Percentiles rank a stretch among this genome's conserved stretches.
phyloP scores from a whole-genome alignment of 2,888 invertebrate species.

The Dynastes grantii region DNA sequence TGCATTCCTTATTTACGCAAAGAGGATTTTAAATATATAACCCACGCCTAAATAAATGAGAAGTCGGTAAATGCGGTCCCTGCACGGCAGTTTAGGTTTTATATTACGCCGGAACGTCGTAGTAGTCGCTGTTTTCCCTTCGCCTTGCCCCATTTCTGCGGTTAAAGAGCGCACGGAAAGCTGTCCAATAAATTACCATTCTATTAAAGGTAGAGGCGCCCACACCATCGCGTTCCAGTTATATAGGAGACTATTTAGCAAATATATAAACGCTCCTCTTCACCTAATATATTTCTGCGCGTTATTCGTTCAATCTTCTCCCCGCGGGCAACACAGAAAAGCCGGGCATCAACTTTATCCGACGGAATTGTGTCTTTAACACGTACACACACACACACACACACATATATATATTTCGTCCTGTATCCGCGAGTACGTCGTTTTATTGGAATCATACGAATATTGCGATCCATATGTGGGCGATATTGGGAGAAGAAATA shows the following conservation, averaged over 20 bases:
- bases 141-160: conserved; percentile 32
- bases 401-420: background rate
- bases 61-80: conserved; percentile 15
- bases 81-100: conserved; percentile 24
- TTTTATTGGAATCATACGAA: conserved; percentile 31
- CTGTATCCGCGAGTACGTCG: background rate
- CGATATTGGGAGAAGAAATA: background rate
- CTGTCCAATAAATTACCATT: conserved; percentile 51
- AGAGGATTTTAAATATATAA: conserved; percentile 4
- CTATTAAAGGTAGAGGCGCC: conserved; percentile 50
- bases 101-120: conserved; percentile 8
- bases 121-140: conserved; percentile 24
- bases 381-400: background rate
- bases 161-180: conserved; percentile 39
- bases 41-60: background rate
- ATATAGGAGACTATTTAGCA: conserved; percentile 49
- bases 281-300: conserved; percentile 41
- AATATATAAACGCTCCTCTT: conserved; percentile 47
- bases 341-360: background rate
- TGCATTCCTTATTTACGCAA: background rate
- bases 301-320: conserved; percentile 46
- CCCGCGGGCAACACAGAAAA: background rate
- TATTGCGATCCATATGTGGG: background rate
- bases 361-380: conserved; percentile 29
- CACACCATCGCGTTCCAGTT: conserved; percentile 5